Base-by-base conservation (phyloP, 1,140 invertebrate genomes). In the Ceratosolen solmsi region DNA sequence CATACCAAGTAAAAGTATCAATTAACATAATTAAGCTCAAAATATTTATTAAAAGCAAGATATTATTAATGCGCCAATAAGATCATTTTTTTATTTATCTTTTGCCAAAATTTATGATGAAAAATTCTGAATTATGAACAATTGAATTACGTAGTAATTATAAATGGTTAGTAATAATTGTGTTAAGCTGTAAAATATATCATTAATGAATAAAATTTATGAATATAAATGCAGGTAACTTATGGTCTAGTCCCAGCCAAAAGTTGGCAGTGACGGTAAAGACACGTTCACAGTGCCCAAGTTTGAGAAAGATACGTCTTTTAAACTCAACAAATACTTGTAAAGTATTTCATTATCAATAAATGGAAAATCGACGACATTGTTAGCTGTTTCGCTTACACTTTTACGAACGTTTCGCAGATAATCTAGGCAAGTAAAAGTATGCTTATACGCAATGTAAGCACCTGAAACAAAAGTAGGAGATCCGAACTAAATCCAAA, bases 391-490 rank as follows among this genome's bases (percentile, higher is more conserved):
- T 83, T 91, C 86, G 84, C 86, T 88, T 84, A 90, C 86, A 86
- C 83, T 86, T 79, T 89, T 78, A 71, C 86, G 84, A 87, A 89
- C 85, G 86, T 90, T 90, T 85, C 87, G 87, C 84, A 90, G 87
- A 84, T 87, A 88, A 80, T 91, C 88, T 89, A 88, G 86, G 88
- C 80, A 86, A 83, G 82, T 87, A 89, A 88, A 88, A 87, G 87
- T 87, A 86, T 91, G 83, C 80, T 87, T 88, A 89, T 89, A 86
- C 86, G 87, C 85, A 88, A 90, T 75, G 88, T 90, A 90, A 88
- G 88, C 84, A 86, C 90, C 91, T 92, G 91, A 90, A 92, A 92
- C 90, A 92, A 89, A 92, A 88, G 90, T 85, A 89, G 86, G 79
- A 87, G 87, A 82, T 86, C 87, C 83, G 87, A 84, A 85, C 85